Evolutionary conservation across 2,113 vertebrate species (phyloP).

Genomic region (Rhabdornis inornatus): DNA sequence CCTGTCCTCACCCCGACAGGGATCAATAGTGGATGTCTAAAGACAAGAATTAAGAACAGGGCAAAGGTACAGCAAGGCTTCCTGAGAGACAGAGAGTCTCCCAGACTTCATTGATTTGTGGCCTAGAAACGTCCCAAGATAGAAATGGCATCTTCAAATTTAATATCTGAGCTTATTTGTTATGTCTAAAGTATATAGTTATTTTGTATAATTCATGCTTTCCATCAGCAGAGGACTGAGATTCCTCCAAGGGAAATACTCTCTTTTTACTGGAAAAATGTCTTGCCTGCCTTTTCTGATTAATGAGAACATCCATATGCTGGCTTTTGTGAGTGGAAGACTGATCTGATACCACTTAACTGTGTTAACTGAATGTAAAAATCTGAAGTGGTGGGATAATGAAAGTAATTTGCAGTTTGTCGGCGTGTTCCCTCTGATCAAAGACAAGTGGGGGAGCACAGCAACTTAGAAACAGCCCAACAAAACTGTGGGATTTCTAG

Average conservation of each 20-base stretch:
- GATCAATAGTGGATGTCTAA: not conserved
- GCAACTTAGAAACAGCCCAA: not conserved
- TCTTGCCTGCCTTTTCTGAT: conserved; percentile 22
- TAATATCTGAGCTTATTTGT: not conserved
- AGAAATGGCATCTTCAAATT: not conserved
- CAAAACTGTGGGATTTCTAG: not conserved
- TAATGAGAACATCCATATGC: conserved; percentile 14
- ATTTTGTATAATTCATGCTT: conserved; percentile 31
- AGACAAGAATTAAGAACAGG: not conserved
- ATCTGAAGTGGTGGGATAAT: not conserved
- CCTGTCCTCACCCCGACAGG: not conserved
- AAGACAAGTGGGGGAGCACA: not conserved
- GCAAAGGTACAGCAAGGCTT: not conserved
- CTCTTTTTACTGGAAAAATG: conserved; percentile 40
- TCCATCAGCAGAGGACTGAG: not conserved
- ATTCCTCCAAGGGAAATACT: not conserved
- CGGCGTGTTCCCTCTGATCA: not conserved
- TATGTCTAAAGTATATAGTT: not conserved
- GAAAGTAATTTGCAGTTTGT: not conserved
- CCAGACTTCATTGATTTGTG: not conserved
- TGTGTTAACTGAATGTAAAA: not conserved
- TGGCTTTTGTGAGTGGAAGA: not conserved
- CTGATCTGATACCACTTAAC: conserved; percentile 4
- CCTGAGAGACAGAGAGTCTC: not conserved
- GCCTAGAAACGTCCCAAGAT: not conserved